Evolutionary conservation across 2,113 vertebrate genomes (phyloP).

Genomic region (Pangasianodon hypophthalmus): DNA sequence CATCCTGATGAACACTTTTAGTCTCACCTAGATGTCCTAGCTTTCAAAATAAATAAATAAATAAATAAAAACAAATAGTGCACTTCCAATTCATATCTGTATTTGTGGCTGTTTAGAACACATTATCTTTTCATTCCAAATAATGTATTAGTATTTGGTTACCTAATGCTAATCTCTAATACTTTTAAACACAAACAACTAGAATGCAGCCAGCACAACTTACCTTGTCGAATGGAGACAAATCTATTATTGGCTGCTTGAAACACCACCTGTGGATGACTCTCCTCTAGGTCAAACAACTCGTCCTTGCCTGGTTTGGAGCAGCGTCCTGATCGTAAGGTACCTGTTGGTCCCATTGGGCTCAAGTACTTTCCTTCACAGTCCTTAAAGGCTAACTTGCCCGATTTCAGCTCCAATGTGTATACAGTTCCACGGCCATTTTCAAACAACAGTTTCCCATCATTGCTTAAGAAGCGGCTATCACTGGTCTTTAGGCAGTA

Average conservation of each 20-base stretch:
- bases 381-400: constrained; percentile 94
- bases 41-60: not conserved
- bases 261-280: constrained; percentile 93
- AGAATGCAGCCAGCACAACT: constrained; percentile 37
- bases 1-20: not conserved
- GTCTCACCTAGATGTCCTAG: not conserved
- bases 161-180: not conserved
- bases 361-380: constrained; percentile 91
- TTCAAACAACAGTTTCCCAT: constrained; percentile 82
- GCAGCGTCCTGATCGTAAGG: constrained; percentile 88
- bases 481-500: constrained; percentile 91
- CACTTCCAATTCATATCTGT: not conserved
- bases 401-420: constrained; percentile 90
- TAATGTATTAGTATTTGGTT: not conserved
- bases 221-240: constrained; percentile 93
- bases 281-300: constrained; percentile 95
- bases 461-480: constrained; percentile 86
- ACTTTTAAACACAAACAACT: not conserved
- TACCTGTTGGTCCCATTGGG: constrained; percentile 86
- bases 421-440: constrained; percentile 79
- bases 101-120: not conserved
- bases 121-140: not conserved
- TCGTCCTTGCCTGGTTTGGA: constrained; percentile 93
- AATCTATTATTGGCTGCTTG: constrained; percentile 85
- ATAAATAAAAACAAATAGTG: not conserved